Conservation (phyloP, 2,888 invertebrate genomes). For the Cryptus viduatorius region DNA sequence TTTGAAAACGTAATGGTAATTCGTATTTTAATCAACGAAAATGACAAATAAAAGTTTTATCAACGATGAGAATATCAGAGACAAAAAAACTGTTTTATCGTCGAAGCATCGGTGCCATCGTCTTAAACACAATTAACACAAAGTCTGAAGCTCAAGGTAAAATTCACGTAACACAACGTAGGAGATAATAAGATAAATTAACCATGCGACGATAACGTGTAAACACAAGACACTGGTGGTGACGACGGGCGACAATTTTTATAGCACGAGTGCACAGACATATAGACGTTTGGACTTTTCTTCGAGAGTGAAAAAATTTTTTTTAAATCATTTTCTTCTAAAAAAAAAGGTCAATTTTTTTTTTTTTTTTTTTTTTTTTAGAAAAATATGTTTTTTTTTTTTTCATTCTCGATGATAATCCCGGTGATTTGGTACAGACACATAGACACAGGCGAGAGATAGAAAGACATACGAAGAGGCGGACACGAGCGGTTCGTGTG, state of each 20-base stretch:
- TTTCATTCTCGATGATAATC: not conserved
- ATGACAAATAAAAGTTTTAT: not conserved
- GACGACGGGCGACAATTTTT: constrained; percentile 58
- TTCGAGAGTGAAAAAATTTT: constrained; percentile 30
- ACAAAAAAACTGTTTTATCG: not conserved
- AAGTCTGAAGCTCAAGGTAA: constrained; percentile 86
- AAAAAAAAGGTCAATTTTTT: constrained; percentile 22
- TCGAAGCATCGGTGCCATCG: not conserved
- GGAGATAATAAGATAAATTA: constrained; percentile 84
- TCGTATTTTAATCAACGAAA: too few species aligned
- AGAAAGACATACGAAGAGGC: constrained; percentile 56
- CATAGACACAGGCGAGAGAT: constrained; percentile 53
- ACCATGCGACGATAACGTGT: constrained; percentile 84
- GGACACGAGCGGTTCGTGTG: constrained; percentile 64
- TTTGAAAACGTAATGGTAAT: too few species aligned
- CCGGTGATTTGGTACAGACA: constrained; percentile 54
- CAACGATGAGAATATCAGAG: constrained; percentile 14
- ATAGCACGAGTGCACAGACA: constrained; percentile 66
- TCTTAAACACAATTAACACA: constrained; percentile 77
- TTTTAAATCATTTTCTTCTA: not conserved
- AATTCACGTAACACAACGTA: constrained; percentile 89
- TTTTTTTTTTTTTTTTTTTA: constrained; percentile 31
- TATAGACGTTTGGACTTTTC: constrained; percentile 49
- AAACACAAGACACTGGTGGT: constrained; percentile 60
- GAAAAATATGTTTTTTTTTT: constrained; percentile 36